Evolutionary conservation across 2,113 vertebrate genomes (phyloP).

Genomic region (Periophthalmodon schlosseri): DNA sequence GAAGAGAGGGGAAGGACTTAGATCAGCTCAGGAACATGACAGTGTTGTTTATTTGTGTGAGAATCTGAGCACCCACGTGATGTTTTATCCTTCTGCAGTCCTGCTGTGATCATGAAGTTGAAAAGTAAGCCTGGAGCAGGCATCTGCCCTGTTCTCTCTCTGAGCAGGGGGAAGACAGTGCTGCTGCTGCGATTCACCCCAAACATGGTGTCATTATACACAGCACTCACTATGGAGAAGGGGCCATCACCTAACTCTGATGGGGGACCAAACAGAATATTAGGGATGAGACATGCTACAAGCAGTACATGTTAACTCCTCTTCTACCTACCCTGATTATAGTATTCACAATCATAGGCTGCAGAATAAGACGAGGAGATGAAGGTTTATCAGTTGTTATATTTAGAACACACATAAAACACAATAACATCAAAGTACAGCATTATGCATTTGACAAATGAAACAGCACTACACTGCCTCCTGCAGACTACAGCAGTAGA

Average conservation of each 20-base stretch:
- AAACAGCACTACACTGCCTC: slow-evolving; percentile 1
- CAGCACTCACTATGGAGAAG: slow-evolving; percentile 86
- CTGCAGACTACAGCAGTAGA: slow-evolving; percentile 3
- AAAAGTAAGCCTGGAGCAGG: slow-evolving; percentile 80
- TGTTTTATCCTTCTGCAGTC: slow-evolving; percentile 87
- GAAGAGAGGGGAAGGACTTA: not conserved
- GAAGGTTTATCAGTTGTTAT: slow-evolving; percentile 14
- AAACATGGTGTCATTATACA: slow-evolving; percentile 84
- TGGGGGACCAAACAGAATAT: slow-evolving; percentile 22
- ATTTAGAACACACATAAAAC: not conserved
- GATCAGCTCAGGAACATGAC: not conserved
- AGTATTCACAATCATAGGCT: slow-evolving; percentile 98
- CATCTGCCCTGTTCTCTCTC: slow-evolving; percentile 68
- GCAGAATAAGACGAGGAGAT: slow-evolving; percentile 61
- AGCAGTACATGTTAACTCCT: slow-evolving; percentile 6
- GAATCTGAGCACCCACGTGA: slow-evolving; percentile 81
- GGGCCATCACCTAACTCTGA: slow-evolving; percentile 93
- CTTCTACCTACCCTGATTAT: slow-evolving; percentile 88
- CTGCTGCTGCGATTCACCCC: slow-evolving; percentile 88
- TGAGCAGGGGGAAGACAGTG: slow-evolving; percentile 85
- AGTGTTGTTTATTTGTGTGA: not conserved
- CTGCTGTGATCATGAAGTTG: slow-evolving; percentile 94
- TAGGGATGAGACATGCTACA: not conserved
- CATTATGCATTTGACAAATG: not conserved
- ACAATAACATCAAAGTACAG: not conserved